Evolutionary conservation across 2,797 vertebrate species (phyloP).

Genomic region (Gallinago nigripennis): DNA sequence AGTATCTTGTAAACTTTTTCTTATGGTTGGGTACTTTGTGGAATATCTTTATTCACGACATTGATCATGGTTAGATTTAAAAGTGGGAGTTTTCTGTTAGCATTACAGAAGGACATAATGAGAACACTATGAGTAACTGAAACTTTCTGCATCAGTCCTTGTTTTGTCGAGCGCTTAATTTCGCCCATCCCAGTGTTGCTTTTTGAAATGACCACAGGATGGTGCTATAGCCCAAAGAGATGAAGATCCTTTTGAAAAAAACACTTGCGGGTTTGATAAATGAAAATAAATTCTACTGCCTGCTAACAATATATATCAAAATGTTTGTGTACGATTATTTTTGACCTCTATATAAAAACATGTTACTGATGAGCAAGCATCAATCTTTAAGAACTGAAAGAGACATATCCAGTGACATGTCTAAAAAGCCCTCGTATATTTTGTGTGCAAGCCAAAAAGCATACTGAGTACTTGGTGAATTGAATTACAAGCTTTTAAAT

Average conservation of each 20-base stretch:
- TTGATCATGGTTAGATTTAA: not conserved
- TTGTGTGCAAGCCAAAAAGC: not conserved
- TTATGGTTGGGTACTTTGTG: not conserved
- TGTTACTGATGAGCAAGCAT: not conserved
- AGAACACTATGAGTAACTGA: too few species aligned
- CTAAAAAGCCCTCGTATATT: not conserved
- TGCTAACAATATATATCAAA: not conserved
- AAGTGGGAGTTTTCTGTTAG: not conserved
- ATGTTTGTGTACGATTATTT: not conserved
- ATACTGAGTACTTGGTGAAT: not conserved
- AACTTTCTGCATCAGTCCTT: not conserved
- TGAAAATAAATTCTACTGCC: not conserved
- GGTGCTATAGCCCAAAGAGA: not conserved
- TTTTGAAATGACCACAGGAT: not conserved
- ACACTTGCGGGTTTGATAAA: accelerated
- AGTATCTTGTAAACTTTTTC: not conserved
- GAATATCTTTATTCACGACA: not conserved
- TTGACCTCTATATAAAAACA: not conserved
- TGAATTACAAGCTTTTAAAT: not conserved
- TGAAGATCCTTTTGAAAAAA: not conserved
- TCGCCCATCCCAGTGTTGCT: accelerated
- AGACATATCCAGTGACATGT: not conserved
- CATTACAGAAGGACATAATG: accelerated
- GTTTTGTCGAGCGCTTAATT: accelerated
- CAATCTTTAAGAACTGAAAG: not conserved